Evolutionary conservation across 2,113 vertebrate genomes (phyloP).

Genomic region (Cryptotis parvus): DNA sequence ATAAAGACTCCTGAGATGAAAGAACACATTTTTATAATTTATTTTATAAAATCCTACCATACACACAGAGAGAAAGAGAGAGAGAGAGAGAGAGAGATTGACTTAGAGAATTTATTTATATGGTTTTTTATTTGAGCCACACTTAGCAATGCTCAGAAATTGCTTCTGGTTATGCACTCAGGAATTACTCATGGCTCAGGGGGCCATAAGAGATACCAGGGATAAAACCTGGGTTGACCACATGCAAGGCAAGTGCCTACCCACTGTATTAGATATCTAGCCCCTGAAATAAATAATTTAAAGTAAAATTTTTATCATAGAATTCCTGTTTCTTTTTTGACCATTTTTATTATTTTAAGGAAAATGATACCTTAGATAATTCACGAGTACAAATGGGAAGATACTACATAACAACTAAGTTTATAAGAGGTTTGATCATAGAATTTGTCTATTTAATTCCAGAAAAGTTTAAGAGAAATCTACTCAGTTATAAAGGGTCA

Average conservation of each 20-base stretch:
- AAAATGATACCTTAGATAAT: conserved; percentile 65
- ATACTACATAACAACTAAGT: conserved; percentile 63
- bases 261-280: too few relatives aligned
- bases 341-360: conserved; percentile 54
- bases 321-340: conserved; percentile 11
- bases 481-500: conserved; percentile 52
- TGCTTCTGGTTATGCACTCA: too few relatives aligned
- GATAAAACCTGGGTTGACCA: too few relatives aligned
- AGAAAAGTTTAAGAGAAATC: conserved; percentile 69
- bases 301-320: conserved; percentile 46
- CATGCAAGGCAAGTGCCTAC: too few relatives aligned
- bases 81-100: conserved; percentile 4
- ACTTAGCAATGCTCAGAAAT: too few relatives aligned
- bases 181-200: too few relatives aligned
- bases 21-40: conserved; percentile 37
- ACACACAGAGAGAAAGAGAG: conserved; percentile 37
- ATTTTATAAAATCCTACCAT: conserved; percentile 14
- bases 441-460: conserved; percentile 78
- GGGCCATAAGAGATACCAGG: too few relatives aligned
- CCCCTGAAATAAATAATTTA: not conserved
- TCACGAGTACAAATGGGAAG: conserved; percentile 70
- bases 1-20: not conserved
- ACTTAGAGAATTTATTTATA: conserved; percentile 45
- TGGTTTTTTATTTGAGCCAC: too few relatives aligned
- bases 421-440: conserved; percentile 66